Evolutionary conservation across 2,888 invertebrate species (phyloP).

Genomic region (Amblyjoppa fuscipennis): DNA sequence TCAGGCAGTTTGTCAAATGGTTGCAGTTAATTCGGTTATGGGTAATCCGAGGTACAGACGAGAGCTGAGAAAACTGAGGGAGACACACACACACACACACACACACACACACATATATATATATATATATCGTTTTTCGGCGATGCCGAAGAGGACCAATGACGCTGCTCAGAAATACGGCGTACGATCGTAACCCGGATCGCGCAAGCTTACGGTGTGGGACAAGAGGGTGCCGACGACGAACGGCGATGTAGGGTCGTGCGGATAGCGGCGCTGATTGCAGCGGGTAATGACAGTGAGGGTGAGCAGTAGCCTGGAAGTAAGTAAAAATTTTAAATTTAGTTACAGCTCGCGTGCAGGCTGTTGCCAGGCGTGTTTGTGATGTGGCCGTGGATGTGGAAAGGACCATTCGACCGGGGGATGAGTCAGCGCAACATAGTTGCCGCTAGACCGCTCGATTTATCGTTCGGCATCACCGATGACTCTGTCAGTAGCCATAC

Average conservation of each 20-base stretch:
- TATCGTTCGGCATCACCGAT: slow-evolving; percentile 53
- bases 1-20: slow-evolving; percentile 81
- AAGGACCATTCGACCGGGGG: slow-evolving; percentile 67
- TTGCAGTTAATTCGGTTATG: slow-evolving; percentile 83
- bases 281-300: slow-evolving; percentile 84
- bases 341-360: slow-evolving; percentile 83
- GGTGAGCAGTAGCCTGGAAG: slow-evolving; percentile 85
- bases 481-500: slow-evolving; percentile 59
- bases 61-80: slow-evolving; percentile 45
- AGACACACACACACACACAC: slow-evolving; percentile 17
- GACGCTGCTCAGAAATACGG: slow-evolving; percentile 24
- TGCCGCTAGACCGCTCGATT: slow-evolving; percentile 51
- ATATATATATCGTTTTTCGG: slow-evolving; percentile 66
- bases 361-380: slow-evolving; percentile 74
- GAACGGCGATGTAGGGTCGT: slow-evolving; percentile 68
- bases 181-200: slow-evolving; percentile 65
- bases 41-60: slow-evolving; percentile 72
- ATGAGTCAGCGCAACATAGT: slow-evolving; percentile 79
- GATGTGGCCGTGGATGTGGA: slow-evolving; percentile 78
- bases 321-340: slow-evolving; percentile 86
- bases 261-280: slow-evolving; percentile 82
- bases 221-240: slow-evolving; percentile 59
- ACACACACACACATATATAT: too few relatives aligned
- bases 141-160: slow-evolving; percentile 42
- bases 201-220: slow-evolving; percentile 62